These are phyloP conservation scores for Anas platyrhynchos DNA, from an alignment of 2,113 vertebrate genomes.

Conservation along the genomic window DNA sequence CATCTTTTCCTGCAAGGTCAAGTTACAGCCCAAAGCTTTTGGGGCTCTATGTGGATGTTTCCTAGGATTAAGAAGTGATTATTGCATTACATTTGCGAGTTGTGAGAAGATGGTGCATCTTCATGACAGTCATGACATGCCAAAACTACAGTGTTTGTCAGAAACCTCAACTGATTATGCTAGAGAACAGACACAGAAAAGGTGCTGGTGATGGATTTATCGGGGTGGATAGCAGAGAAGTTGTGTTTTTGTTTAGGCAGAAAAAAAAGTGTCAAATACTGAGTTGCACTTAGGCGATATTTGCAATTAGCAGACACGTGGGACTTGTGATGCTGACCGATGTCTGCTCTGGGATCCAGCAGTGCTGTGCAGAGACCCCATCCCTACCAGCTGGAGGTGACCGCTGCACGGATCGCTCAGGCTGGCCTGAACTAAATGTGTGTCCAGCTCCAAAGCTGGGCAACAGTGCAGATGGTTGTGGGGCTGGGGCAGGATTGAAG, in stretches of 20 bases:
- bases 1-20: neutral
- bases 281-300: rapidly evolving
- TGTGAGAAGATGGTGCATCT: neutral
- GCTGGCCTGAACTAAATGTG: neutral
- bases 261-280: neutral
- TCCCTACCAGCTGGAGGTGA: neutral
- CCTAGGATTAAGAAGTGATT: neutral
- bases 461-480: neutral
- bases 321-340: neutral
- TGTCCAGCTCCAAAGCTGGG: neutral
- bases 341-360: neutral
- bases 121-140: neutral
- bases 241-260: neutral
- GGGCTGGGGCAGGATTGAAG: neutral
- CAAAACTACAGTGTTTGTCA: neutral
- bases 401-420: rapidly evolving
- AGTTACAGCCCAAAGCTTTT: neutral
- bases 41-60: neutral
- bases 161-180: neutral
- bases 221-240: neutral
- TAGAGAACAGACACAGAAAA: neutral
- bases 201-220: neutral
- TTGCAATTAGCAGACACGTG: neutral
- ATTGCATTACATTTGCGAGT: neutral
- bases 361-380: neutral